These are phyloP conservation scores for Junonia oenone DNA, from an alignment of 2,888 invertebrate genomes.

Conservation along the genomic window DNA sequence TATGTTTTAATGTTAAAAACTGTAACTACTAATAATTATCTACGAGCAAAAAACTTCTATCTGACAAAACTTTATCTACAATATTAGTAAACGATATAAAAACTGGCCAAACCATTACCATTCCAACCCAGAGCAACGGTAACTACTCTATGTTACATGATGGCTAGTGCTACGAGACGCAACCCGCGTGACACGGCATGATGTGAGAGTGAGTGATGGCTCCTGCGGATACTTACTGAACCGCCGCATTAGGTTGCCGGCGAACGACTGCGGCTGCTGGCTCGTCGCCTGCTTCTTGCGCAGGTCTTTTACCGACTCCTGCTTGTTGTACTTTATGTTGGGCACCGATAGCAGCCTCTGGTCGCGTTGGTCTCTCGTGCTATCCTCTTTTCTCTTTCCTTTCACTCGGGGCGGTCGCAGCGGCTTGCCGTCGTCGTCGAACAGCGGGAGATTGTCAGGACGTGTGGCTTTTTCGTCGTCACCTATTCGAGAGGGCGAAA, in stretches of 20 bases:
- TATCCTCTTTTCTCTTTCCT: constrained; percentile 58
- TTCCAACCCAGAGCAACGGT: constrained; percentile 52
- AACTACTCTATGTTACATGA: constrained; percentile 58
- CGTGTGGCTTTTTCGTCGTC: constrained; percentile 50
- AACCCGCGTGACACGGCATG: constrained; percentile 41
- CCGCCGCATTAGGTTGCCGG: constrained; percentile 88
- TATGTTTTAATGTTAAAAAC: constrained; percentile 22
- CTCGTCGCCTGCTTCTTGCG: constrained; percentile 73
- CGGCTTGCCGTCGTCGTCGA: constrained; percentile 53
- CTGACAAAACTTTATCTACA: constrained; percentile 49
- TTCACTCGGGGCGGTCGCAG: constrained; percentile 70
- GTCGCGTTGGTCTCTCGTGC: constrained; percentile 72
- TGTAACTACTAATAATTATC: constrained; percentile 70
- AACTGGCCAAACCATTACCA: constrained; percentile 65
- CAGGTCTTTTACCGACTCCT: constrained; percentile 76
- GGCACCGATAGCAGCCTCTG: constrained; percentile 87
- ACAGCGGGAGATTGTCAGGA: constrained; percentile 83
- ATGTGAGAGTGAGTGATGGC: constrained; percentile 36
- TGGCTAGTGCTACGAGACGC: constrained; percentile 45
- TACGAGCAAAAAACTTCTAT: constrained; percentile 52
- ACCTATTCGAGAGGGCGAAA: constrained; percentile 41
- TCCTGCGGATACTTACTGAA: constrained; percentile 88
- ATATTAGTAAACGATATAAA: constrained; percentile 50
- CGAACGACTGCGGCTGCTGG: constrained; percentile 78
- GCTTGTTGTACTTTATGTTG: constrained; percentile 82